Evolutionary conservation across 2,888 invertebrate species (phyloP), one percentile per base, ranked within the genome.

Genomic region (Polymixis lichenea): DNA sequence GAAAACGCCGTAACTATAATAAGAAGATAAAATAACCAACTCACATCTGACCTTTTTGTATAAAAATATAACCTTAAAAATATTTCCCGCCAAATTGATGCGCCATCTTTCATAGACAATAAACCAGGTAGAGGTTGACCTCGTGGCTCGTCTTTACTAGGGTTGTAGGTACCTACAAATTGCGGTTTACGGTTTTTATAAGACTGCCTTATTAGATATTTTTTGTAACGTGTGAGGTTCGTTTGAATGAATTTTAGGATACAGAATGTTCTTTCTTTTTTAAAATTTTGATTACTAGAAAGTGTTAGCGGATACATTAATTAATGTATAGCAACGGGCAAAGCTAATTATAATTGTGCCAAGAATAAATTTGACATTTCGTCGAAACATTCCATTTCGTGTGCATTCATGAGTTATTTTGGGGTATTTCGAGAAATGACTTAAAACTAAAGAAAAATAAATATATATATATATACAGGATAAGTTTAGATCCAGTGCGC

Each of bases 51-150:
- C 62, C 72, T 72, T 65, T 65, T 72, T 69, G 38, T 55, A 51
- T 51, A 77, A 74, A 77, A 69, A 65, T 28, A 67, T 66, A 73
- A 76, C 82, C 69, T 67, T 46, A 71, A 74, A 72, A 75, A 46
- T 64, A 8, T 61, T 85, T 77, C 85, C 73, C 83, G 64, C 85
- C 66, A 77, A 84, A 82, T 85, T 77, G 77, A 82, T 79, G 75
- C 82, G 71, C 77, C 86, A 87, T 88, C 78, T 80, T 89, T 88
- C 78, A 84, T 86, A 87, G 87, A 80, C 71, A 79, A 76, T 75
- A 84, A 76, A 32, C 43, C 69, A 79, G 85, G 84, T 82, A 72
- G 46, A 49, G 62, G 32, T 64, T 58, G 70, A 84, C 61, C 75
- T 38, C 28, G 7, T 32, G n/a, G 11, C n/a, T 38, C 56, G 64